phyloP scores from a whole-genome alignment of 2,888 invertebrate species.

The Platypus cylindrus region DNA sequence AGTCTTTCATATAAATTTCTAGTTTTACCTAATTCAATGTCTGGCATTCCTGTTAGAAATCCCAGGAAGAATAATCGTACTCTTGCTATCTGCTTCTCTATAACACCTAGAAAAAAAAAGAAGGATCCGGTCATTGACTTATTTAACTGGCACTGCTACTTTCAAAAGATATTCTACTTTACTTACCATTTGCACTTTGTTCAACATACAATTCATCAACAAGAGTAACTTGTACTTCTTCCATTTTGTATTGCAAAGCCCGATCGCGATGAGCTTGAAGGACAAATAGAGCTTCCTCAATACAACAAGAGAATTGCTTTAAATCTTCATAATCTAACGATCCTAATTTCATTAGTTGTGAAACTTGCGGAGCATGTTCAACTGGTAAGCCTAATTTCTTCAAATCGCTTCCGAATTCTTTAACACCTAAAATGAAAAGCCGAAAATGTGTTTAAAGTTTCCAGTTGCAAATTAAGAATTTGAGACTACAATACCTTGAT shows the following conservation, averaged over 20 bases:
- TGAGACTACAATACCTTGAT: slow-evolving; percentile 51
- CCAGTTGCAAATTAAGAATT: no score
- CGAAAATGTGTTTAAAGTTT: no score
- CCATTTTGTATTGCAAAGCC: slow-evolving; percentile 86
- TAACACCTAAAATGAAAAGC: slow-evolving; percentile 61
- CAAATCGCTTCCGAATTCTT: slow-evolving; percentile 85
- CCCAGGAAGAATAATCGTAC: slow-evolving; percentile 93
- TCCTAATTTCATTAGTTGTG: slow-evolving; percentile 92
- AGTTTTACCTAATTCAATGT: slow-evolving; percentile 59
- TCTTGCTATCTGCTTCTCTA: slow-evolving; percentile 83
- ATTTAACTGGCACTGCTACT: not conserved
- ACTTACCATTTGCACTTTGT: slow-evolving; percentile 63
- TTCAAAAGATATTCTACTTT: not conserved
- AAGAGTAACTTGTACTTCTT: slow-evolving; percentile 86
- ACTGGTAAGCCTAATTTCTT: slow-evolving; percentile 90
- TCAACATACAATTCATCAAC: slow-evolving; percentile 89
- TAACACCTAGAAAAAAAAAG: slow-evolving; percentile 35
- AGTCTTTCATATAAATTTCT: not conserved
- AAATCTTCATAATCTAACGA: slow-evolving; percentile 80
- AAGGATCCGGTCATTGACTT: no score
- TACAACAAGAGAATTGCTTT: slow-evolving; percentile 77
- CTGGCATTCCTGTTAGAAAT: slow-evolving; percentile 92
- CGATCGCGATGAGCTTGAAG: slow-evolving; percentile 76
- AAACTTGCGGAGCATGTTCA: slow-evolving; percentile 94
- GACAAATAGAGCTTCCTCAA: slow-evolving; percentile 88